Percentiles rank a stretch among this genome's conserved stretches.
These are phyloP conservation scores for Polypterus bichir DNA, from an alignment of 2,113 vertebrate genomes.

Conservation along the genomic window DNA sequence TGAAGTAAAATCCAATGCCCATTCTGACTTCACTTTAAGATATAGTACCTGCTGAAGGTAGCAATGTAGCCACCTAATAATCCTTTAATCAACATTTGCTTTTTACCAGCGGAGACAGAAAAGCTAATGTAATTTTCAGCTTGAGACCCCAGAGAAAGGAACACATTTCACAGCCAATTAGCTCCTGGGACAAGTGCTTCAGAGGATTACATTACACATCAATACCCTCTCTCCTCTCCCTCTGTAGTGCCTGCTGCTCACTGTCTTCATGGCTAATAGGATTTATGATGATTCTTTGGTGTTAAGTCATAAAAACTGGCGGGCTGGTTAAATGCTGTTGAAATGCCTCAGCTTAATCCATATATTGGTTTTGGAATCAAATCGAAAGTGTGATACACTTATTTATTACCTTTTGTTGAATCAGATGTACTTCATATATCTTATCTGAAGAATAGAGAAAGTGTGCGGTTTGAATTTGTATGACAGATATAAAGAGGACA, in stretches of 20 bases:
- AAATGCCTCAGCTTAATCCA: background rate
- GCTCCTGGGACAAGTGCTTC: slow-evolving; percentile 4
- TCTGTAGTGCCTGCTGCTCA: background rate
- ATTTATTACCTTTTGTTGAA: too few relatives aligned
- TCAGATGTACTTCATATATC: too few relatives aligned
- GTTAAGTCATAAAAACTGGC: slow-evolving; percentile 3
- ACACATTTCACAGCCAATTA: slow-evolving; percentile 14
- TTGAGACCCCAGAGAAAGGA: background rate
- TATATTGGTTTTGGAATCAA: too few relatives aligned
- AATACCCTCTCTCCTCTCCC: slow-evolving; percentile 2
- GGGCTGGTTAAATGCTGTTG: slow-evolving; percentile 6
- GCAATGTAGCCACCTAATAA: slow-evolving; percentile 8
- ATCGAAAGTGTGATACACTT: too few relatives aligned
- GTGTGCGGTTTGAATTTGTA: too few relatives aligned
- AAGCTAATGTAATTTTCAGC: slow-evolving; percentile 1
- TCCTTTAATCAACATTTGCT: background rate
- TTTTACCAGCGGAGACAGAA: slow-evolving; percentile 7
- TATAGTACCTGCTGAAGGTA: background rate
- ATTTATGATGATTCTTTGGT: slow-evolving; percentile 10
- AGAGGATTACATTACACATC: slow-evolving; percentile 15
- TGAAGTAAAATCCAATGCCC: too few relatives aligned
- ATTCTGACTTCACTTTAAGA: too few relatives aligned
- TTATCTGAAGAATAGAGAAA: too few relatives aligned
- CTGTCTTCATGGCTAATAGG: slow-evolving; percentile 3
- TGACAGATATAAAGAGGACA: too few relatives aligned